A percentile compares a stretch with the other conserved stretches of the same genome.
phyloP scores from a whole-genome alignment of 2,797 vertebrate species.

The Pristis pectinata region DNA sequence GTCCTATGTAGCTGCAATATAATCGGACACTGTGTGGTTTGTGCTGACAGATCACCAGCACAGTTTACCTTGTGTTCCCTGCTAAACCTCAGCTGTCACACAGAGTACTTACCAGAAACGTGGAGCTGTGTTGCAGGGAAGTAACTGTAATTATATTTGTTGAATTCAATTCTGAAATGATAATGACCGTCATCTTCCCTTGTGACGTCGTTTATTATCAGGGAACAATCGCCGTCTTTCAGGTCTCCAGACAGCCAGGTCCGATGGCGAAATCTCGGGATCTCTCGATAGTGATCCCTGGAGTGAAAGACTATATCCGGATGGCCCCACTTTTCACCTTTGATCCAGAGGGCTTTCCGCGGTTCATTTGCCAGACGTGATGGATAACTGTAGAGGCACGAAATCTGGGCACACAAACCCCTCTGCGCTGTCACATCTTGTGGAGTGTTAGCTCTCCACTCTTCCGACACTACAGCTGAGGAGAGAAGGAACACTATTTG shows the following conservation, averaged over 20 bases:
- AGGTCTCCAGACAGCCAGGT: too few species aligned
- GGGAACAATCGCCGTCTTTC: not conserved
- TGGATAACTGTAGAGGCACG: not conserved
- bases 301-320: too few species aligned
- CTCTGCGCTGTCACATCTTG: not conserved
- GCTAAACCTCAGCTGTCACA: too few species aligned
- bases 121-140: not conserved
- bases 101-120: not conserved
- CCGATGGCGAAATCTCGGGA: too few species aligned
- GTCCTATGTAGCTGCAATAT: too few species aligned
- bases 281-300: too few species aligned
- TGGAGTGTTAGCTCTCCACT: not conserved
- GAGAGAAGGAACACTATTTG: too few species aligned
- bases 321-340: too few species aligned
- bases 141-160: too few species aligned
- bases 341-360: not conserved
- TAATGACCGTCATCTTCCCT: not conserved
- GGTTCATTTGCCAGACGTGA: not conserved
- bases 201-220: not conserved
- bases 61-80: too few species aligned
- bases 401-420: not conserved
- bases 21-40: too few species aligned
- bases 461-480: not conserved
- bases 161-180: not conserved
- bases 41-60: too few species aligned